Conservation (phyloP, 2,888 invertebrate genomes). For the Netelia fuscicornis region DNA sequence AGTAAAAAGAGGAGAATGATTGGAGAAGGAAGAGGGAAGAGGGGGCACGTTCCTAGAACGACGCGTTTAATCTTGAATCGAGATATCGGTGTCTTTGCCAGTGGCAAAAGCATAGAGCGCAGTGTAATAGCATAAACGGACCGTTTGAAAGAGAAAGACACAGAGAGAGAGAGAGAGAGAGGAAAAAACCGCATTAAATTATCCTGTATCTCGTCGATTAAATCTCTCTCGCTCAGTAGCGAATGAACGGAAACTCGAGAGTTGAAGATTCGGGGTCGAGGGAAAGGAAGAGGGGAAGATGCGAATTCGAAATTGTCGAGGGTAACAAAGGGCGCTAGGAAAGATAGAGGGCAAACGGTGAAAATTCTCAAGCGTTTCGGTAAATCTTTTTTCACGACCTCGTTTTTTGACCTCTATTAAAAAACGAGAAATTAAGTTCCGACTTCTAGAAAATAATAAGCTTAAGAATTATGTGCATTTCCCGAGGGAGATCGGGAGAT, state of each 20-base stretch:
- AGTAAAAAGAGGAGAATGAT: conserved; percentile 31
- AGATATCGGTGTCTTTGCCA: conserved; percentile 63
- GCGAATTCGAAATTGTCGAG: conserved; percentile 32
- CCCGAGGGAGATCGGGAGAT: too few relatives aligned
- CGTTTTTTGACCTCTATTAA: neutral
- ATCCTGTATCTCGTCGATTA: conserved; percentile 71
- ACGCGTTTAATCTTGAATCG: conserved; percentile 64
- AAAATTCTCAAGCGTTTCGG: conserved; percentile 27
- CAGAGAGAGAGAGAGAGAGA: conserved; percentile 18
- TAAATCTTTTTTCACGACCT: conserved; percentile 8
- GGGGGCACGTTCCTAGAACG: conserved; percentile 38
- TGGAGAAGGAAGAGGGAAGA: neutral
- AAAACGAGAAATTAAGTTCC: neutral
- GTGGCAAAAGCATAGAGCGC: conserved; percentile 49
- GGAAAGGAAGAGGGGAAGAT: conserved; percentile 5
- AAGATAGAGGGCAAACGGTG: conserved; percentile 11
- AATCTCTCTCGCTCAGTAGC: conserved; percentile 70
- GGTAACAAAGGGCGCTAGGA: neutral
- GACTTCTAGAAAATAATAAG: too few relatives aligned
- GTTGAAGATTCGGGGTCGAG: conserved; percentile 32
- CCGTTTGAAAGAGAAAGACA: conserved; percentile 13
- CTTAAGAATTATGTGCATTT: too few relatives aligned
- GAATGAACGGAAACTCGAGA: conserved; percentile 61
- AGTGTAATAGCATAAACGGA: conserved; percentile 52
- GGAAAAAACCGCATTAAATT: conserved; percentile 70